Conservation (phyloP, 2,113 vertebrate genomes). For the Pelodiscus sinensis region DNA sequence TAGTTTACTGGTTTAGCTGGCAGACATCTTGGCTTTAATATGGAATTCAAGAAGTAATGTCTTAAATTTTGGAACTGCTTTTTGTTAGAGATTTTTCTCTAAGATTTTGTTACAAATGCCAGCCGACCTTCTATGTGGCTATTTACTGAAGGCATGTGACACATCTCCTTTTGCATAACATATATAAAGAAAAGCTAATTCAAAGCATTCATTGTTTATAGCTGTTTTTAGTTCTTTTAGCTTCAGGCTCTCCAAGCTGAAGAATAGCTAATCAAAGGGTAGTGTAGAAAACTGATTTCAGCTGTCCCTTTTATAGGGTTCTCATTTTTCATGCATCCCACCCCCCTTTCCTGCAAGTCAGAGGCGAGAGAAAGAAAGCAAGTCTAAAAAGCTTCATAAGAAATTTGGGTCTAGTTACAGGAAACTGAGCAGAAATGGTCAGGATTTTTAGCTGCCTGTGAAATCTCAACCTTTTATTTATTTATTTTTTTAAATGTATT, state of each 20-base stretch:
- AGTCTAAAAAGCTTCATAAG: conserved; percentile 49
- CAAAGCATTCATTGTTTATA: conserved; percentile 81
- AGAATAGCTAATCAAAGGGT: conserved; percentile 78
- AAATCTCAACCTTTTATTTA: background rate
- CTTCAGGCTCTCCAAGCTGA: conserved; percentile 75
- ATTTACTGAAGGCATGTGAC: conserved; percentile 63
- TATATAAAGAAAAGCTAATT: conserved; percentile 73
- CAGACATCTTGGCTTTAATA: background rate
- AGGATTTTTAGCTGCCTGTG: background rate
- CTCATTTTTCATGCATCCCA: conserved; percentile 45
- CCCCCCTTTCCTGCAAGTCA: conserved; percentile 30
- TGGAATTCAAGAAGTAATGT: background rate
- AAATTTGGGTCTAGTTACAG: background rate
- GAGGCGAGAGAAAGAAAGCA: conserved; percentile 22
- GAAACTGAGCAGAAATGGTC: conserved; percentile 5
- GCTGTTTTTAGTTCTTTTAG: conserved; percentile 74
- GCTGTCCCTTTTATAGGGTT: conserved; percentile 75
- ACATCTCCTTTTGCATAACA: conserved; percentile 67
- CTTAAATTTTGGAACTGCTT: background rate
- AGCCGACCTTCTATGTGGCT: conserved; percentile 56
- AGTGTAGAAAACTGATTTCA: conserved; percentile 80
- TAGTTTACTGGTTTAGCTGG: conserved; percentile 6
- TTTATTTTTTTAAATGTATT: background rate
- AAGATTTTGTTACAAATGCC: conserved; percentile 34
- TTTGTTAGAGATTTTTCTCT: conserved; percentile 9